Evolutionary conservation across 1,140 invertebrate species (phyloP).

Genomic region (Philaenus spumarius): DNA sequence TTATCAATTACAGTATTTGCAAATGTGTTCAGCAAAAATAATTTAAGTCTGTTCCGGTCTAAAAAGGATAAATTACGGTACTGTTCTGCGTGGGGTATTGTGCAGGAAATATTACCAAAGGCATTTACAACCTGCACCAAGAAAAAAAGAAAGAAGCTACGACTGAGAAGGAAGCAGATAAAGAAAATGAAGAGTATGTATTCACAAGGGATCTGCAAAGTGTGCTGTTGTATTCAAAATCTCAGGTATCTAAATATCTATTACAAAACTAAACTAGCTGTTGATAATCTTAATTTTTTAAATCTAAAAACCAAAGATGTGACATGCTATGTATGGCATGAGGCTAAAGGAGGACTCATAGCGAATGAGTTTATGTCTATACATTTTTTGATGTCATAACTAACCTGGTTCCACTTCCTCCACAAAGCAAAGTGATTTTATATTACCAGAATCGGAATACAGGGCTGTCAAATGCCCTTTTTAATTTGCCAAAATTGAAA

Average conservation of each 20-base stretch:
- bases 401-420: neutral
- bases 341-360: slow-evolving; percentile 26
- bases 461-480: no score
- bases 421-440: neutral
- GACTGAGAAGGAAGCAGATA: neutral
- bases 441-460: no score
- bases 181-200: neutral
- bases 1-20: no score
- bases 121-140: neutral
- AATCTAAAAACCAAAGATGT: slow-evolving; percentile 20
- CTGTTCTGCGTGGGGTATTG: neutral
- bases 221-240: slow-evolving; percentile 22
- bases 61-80: no score
- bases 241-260: slow-evolving; percentile 28
- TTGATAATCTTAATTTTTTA: slow-evolving; percentile 28
- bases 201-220: slow-evolving; percentile 22
- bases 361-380: slow-evolving; percentile 19
- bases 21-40: no score
- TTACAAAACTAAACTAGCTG: slow-evolving; percentile 29
- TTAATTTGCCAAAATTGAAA: neutral
- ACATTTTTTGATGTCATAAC: neutral
- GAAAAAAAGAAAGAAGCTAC: neutral
- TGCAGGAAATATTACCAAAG: neutral
- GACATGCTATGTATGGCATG: slow-evolving; percentile 30
- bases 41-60: no score